Conservation (phyloP, 2,888 invertebrate genomes). For the Myathropa florea region DNA sequence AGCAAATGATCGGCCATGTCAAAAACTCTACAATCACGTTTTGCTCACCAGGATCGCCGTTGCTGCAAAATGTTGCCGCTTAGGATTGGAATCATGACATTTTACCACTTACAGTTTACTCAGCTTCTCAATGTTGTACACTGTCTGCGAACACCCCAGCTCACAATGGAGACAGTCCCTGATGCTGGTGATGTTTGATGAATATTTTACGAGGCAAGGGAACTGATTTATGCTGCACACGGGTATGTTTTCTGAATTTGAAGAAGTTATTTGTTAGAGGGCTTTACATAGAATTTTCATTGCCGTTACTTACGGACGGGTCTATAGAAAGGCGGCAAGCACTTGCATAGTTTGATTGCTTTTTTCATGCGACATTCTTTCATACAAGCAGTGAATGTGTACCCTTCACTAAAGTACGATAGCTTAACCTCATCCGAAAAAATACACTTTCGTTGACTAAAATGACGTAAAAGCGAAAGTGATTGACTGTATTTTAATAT, state of each 20-base stretch:
- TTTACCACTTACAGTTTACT: constrained; percentile 82
- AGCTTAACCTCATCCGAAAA: constrained; percentile 86
- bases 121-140: constrained; percentile 88
- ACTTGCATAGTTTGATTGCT: constrained; percentile 84
- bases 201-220: constrained; percentile 83
- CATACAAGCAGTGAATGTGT: constrained; percentile 88
- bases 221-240: constrained; percentile 84
- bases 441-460: constrained; percentile 86
- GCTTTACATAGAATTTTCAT: background rate
- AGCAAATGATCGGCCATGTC: constrained; percentile 87
- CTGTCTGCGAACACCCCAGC: constrained; percentile 87
- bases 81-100: background rate
- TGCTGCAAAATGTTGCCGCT: constrained; percentile 58
- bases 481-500: no score
- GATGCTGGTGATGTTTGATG: constrained; percentile 83
- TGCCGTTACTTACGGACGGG: constrained; percentile 81
- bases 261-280: background rate
- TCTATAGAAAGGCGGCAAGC: constrained; percentile 88
- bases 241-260: constrained; percentile 81
- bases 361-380: constrained; percentile 87
- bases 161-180: constrained; percentile 85
- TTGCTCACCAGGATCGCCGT: constrained; percentile 73
- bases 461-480: constrained; percentile 13
- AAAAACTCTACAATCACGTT: constrained; percentile 83
- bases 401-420: constrained; percentile 82